phyloP scores from a whole-genome alignment of 2,113 vertebrate species.

The Mugil cephalus region DNA sequence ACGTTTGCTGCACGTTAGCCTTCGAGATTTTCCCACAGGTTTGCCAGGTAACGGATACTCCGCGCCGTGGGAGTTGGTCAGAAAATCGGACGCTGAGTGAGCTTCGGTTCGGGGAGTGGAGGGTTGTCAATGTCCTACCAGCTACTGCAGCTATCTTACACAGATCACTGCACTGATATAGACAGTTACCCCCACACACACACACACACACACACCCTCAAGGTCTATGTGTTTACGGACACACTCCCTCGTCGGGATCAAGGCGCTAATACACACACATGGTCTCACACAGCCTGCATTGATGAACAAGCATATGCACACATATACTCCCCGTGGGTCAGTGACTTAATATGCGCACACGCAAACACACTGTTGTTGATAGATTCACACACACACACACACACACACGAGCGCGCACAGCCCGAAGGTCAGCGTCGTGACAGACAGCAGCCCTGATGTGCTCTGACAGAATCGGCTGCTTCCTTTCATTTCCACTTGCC shows the following conservation, averaged over 20 bases:
- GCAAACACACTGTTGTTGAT: constrained; percentile 64
- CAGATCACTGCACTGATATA: constrained; percentile 75
- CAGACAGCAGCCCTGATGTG: constrained; percentile 80
- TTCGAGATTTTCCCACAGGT: background rate
- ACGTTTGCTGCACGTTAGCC: constrained; percentile 22
- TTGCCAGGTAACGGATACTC: constrained; percentile 30
- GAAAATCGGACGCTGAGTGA: background rate
- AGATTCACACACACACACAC: constrained; percentile 47
- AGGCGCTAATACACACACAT: constrained; percentile 77
- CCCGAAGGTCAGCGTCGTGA: constrained; percentile 83
- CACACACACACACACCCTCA: constrained; percentile 66
- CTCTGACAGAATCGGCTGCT: constrained; percentile 87
- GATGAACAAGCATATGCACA: constrained; percentile 80
- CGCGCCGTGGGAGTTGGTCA: constrained; percentile 46
- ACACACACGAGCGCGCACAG: constrained; percentile 52
- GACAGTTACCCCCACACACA: constrained; percentile 47
- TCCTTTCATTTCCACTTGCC: constrained; percentile 86
- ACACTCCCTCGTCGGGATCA: constrained; percentile 67
- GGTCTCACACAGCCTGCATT: constrained; percentile 72
- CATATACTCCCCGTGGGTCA: constrained; percentile 79
- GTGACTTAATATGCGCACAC: constrained; percentile 75
- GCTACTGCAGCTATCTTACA: constrained; percentile 63
- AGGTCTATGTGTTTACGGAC: constrained; percentile 75
- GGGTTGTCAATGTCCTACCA: constrained; percentile 61
- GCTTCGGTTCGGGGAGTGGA: constrained; percentile 23